Percentiles rank a stretch among this genome's conserved stretches.
These are phyloP conservation scores for Polydrusus pterygomalis DNA, from an alignment of 2,888 invertebrate genomes.

Conservation along the genomic window DNA sequence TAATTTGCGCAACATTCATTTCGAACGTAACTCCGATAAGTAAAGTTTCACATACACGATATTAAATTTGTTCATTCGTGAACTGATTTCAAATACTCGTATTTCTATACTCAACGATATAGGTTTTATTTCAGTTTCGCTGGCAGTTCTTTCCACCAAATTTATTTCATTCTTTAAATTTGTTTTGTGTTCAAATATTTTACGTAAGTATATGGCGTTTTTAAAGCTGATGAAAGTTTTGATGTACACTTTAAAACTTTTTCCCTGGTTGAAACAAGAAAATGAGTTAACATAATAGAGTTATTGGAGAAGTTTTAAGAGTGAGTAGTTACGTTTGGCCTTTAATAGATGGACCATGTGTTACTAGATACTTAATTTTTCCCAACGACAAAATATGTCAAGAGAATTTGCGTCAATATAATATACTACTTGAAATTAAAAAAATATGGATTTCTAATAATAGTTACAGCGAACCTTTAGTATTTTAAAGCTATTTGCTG, in stretches of 20 bases:
- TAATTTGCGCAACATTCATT: not conserved
- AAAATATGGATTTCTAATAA: too few relatives aligned
- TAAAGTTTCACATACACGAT: constrained; percentile 22
- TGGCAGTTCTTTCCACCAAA: constrained; percentile 22
- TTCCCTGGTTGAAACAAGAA: not conserved
- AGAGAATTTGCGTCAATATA: not conserved
- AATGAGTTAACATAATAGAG: constrained; percentile 26
- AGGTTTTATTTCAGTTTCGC: constrained; percentile 8
- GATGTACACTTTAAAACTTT: constrained; percentile 33
- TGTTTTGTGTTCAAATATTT: constrained; percentile 22
- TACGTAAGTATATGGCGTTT: not conserved
- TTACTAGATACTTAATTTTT: constrained; percentile 4
- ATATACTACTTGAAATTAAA: too few relatives aligned
- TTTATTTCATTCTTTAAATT: constrained; percentile 37
- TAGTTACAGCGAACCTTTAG: too few relatives aligned
- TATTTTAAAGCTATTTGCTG: too few relatives aligned
- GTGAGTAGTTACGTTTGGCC: constrained; percentile 24
- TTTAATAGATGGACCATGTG: constrained; percentile 28
- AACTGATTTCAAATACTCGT: constrained; percentile 34
- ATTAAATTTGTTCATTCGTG: constrained; percentile 36
- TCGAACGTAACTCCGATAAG: not conserved
- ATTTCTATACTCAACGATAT: constrained; percentile 22
- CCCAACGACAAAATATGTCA: constrained; percentile 4
- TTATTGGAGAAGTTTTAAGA: constrained; percentile 30
- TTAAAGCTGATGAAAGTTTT: constrained; percentile 30